Evolutionary conservation across 2,113 vertebrate species (phyloP).

Genomic region (Dicerorhinus sumatrensis): DNA sequence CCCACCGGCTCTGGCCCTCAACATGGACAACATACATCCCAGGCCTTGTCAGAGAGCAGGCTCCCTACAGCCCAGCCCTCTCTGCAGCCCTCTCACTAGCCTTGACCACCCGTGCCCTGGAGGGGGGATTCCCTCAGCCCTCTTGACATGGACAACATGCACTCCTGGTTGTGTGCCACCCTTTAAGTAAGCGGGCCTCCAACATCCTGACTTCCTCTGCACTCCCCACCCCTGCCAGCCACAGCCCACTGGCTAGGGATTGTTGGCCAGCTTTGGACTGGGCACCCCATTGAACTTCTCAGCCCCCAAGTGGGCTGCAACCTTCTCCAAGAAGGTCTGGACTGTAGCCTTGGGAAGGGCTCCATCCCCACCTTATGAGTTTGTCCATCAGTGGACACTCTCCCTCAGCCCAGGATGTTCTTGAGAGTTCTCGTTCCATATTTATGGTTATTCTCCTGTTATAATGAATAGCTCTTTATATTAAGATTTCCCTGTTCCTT

Average conservation of each 20-base stretch:
- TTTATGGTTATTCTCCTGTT: background rate
- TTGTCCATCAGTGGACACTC: background rate
- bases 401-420: background rate
- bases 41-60: background rate
- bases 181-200: background rate
- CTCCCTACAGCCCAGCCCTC: background rate
- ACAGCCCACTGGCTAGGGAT: background rate
- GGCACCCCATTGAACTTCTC: background rate
- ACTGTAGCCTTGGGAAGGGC: background rate
- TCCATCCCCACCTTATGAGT: background rate
- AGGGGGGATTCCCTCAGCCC: background rate
- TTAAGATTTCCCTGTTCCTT: background rate
- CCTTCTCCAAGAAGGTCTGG: background rate
- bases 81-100: background rate
- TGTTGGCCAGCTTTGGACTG: background rate
- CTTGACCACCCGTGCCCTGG: background rate
- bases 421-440: background rate
- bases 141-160: accelerated
- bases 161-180: background rate
- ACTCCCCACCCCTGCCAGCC: background rate
- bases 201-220: background rate
- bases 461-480: background rate
- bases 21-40: background rate
- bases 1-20: background rate
- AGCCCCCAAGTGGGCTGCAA: background rate